A percentile compares a stretch with the other conserved stretches of the same genome.
Conservation (phyloP, 1,140 invertebrate species). For the Brachystomella parvula region DNA sequence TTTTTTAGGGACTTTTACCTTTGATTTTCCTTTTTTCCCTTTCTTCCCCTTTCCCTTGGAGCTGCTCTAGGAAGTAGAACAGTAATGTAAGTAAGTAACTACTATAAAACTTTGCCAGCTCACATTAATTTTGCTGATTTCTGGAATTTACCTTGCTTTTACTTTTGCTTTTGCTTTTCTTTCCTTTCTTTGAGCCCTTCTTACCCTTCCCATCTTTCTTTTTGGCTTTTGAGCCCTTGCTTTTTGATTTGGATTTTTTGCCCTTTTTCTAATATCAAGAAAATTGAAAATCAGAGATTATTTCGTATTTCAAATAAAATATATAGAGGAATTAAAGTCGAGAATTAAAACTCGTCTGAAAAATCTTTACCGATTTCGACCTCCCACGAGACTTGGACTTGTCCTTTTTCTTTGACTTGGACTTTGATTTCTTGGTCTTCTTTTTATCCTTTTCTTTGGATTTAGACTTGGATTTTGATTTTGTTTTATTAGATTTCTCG, state of each 20-base stretch:
- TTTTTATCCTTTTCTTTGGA: not conserved
- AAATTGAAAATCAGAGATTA: not conserved
- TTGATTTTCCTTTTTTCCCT: not conserved
- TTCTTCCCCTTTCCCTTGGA: slow-evolving; percentile 1
- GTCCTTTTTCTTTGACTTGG: not conserved
- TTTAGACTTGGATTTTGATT: not conserved
- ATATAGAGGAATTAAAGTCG: not conserved
- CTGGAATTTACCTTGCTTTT: slow-evolving; percentile 2
- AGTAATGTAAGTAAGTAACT: no score
- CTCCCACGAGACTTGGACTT: not conserved
- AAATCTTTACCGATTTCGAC: not conserved
- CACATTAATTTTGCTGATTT: not conserved
- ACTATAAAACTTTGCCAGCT: not conserved
- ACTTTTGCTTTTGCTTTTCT: not conserved
- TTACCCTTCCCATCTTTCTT: not conserved
- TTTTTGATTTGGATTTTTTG: not conserved
- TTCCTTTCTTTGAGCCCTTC: not conserved
- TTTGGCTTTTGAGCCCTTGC: slow-evolving; percentile 9
- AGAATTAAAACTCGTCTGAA: not conserved
- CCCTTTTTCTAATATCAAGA: not conserved
- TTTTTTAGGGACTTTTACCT: not conserved
- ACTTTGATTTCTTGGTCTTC: not conserved
- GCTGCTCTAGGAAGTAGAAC: no score
- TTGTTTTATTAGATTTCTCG: not conserved
- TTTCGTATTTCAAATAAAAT: not conserved